Evolutionary conservation across 2,888 invertebrate genomes (phyloP).

Genomic region (Drosophila hamatofila): DNA sequence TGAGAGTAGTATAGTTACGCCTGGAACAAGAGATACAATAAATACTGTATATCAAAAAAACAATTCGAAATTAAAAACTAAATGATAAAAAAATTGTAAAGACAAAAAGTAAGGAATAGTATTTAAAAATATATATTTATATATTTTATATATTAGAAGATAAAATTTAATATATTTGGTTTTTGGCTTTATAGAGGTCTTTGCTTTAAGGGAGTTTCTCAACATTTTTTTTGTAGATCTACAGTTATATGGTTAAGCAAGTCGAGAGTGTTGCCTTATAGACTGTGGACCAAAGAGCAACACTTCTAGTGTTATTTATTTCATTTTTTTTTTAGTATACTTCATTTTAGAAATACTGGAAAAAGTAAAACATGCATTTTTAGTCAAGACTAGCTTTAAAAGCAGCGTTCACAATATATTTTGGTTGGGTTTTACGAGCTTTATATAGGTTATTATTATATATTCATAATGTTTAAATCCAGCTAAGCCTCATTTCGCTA

Average conservation of each 20-base stretch:
- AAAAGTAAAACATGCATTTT: constrained; percentile 67
- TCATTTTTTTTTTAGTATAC: constrained; percentile 29
- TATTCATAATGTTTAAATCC: constrained; percentile 68
- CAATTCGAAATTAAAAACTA: constrained; percentile 71
- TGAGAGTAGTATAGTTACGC: constrained; percentile 98
- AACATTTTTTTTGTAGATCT: constrained; percentile 27
- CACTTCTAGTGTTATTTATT: constrained; percentile 26
- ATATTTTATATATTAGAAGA: constrained; percentile 19
- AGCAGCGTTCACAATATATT: constrained; percentile 58
- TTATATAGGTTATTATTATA: constrained; percentile 36
- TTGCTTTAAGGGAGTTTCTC: constrained; percentile 31
- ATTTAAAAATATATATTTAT: constrained; percentile 39
- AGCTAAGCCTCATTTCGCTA: constrained; percentile 84
- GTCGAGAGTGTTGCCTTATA: constrained; percentile 45
- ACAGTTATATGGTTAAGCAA: constrained; percentile 40
- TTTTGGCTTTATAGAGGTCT: constrained; percentile 32
- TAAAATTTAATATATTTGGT: constrained; percentile 26
- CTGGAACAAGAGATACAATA: constrained; percentile 87
- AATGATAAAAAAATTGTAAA: constrained; percentile 65
- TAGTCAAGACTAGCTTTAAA: constrained; percentile 57
- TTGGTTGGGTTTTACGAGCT: constrained; percentile 30
- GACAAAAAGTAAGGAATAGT: constrained; percentile 61
- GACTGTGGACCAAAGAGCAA: constrained; percentile 28
- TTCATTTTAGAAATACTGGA: constrained; percentile 53
- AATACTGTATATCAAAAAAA: constrained; percentile 73